phyloP scores from a whole-genome alignment of 2,888 invertebrate genomes.

The Autographa gamma region DNA sequence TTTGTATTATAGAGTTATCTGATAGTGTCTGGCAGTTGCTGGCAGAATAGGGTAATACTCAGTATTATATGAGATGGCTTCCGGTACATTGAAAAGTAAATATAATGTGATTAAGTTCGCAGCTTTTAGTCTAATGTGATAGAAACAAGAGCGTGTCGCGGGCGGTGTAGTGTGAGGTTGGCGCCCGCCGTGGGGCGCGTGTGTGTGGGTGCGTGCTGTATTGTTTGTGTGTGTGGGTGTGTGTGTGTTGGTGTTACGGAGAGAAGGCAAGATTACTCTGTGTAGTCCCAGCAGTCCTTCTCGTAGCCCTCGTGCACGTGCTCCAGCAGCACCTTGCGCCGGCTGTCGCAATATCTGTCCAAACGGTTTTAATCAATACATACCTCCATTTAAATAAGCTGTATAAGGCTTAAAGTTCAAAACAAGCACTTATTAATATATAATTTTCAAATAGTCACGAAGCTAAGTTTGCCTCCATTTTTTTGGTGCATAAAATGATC shows the following conservation, averaged over 20 bases:
- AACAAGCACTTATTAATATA: too few relatives aligned
- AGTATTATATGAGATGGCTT: slow-evolving; percentile 34
- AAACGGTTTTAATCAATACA: slow-evolving; percentile 40
- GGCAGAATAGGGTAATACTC: slow-evolving; percentile 19
- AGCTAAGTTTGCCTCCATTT: too few relatives aligned
- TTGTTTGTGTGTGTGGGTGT: slow-evolving; percentile 39
- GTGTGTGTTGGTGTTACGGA: slow-evolving; percentile 58
- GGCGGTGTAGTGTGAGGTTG: slow-evolving; percentile 29
- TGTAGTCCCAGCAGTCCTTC: slow-evolving; percentile 99
- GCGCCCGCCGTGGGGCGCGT: slow-evolving; percentile 31
- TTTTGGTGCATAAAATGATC: too few relatives aligned
- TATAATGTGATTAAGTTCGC: slow-evolving; percentile 61
- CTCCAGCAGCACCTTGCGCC: slow-evolving; percentile 97
- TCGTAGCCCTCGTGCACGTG: slow-evolving; percentile 99
- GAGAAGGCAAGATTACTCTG: slow-evolving; percentile 90
- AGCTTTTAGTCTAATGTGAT: slow-evolving; percentile 55
- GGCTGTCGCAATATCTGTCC: slow-evolving; percentile 98
- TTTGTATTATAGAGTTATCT: slow-evolving; percentile 30
- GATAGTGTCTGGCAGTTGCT: slow-evolving; percentile 32
- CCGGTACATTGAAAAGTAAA: slow-evolving; percentile 35
- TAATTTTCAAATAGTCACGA: too few relatives aligned
- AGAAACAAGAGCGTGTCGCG: slow-evolving; percentile 45
- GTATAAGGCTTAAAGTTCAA: too few relatives aligned
- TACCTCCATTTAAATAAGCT: too few relatives aligned
- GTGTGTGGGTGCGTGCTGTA: slow-evolving; percentile 23